Base-by-base conservation (phyloP, 2,888 invertebrate genomes). In the Hyposoter didymator region DNA sequence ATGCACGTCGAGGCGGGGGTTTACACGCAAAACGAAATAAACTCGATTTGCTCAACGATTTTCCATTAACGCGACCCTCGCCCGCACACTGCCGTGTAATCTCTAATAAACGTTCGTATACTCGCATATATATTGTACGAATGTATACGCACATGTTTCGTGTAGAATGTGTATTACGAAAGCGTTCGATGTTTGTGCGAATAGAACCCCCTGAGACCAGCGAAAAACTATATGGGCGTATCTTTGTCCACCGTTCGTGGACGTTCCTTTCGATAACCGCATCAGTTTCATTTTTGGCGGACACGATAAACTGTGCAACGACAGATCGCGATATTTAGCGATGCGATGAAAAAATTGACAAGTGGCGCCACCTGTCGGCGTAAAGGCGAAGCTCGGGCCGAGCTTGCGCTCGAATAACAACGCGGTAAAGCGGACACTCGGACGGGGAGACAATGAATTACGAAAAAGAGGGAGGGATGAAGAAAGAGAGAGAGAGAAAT, bases 1-100 rank as follows among this genome's bases (percentile, higher is more conserved):
- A 52, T 52, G 43, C 64, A 8, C 22, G 39, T 10, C 39, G 47
- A 22, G 52, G 39, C 14, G n/a, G 32, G 59, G 22, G 17, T 80
- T 47, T 39, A 17, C 35, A 45, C 12, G 22, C 35, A 28, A 78
- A 67, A 69, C 78, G 73, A 82, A 69, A 82, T 78, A 82, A 75
- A 70, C 78, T 55, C 55, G 70, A 85, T 78, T 78, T 82, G 43
- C 62, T 70, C 52, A 81, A 79, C 70, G 79, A 82, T 82, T 85
- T 79, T 82, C 82, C 82, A 82, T 85, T 82, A 69, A 45, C 66
- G 45, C 45, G 43, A 49, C 0, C 3, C 43, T 55, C 64, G 43
- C 59, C 45, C 59, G 14, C 43, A 22, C 45, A n/a, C 17, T 28
- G n/a, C 14, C 49, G 67, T 73, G 64, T 70, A 59, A 76, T 76